phyloP scores from a whole-genome alignment of 2,113 vertebrate genomes.

The Coregonus clupeaformis region DNA sequence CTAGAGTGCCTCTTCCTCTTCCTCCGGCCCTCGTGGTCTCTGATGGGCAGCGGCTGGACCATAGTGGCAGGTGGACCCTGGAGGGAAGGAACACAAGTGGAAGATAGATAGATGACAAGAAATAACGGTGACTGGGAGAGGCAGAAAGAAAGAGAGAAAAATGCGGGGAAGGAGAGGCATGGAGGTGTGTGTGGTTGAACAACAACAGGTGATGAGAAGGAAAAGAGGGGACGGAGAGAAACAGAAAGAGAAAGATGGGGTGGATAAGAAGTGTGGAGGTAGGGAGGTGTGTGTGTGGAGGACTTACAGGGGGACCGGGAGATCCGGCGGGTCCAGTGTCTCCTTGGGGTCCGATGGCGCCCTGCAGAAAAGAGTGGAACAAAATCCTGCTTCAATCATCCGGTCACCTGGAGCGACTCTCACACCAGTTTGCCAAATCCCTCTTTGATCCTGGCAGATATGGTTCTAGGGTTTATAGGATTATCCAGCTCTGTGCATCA shows the following conservation, averaged over 20 bases:
- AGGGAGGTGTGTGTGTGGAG: constrained; percentile 6
- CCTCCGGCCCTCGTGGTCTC: constrained; percentile 50
- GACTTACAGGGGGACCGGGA: constrained; percentile 80
- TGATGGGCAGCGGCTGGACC: constrained; percentile 69
- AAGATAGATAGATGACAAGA: no score
- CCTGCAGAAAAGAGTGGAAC: constrained; percentile 63
- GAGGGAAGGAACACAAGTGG: constrained; percentile 15
- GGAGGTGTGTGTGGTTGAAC: neutral
- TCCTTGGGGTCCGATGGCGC: constrained; percentile 75
- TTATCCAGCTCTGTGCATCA: constrained; percentile 64
- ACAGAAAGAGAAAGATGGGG: neutral
- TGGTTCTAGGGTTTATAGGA: constrained; percentile 55
- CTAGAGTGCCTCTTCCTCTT: constrained; percentile 66
- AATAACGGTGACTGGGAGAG: neutral
- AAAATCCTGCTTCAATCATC: constrained; percentile 44
- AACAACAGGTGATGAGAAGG: neutral
- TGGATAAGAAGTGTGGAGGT: neutral
- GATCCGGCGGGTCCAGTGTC: constrained; percentile 76
- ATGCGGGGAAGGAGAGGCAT: neutral
- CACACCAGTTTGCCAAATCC: constrained; percentile 39
- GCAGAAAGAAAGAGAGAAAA: neutral
- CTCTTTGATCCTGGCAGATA: constrained; percentile 46
- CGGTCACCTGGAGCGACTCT: constrained; percentile 43
- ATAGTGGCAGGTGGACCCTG: constrained; percentile 78
- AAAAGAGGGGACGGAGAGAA: constrained; percentile 11